A percentile compares a stretch with the other conserved stretches of the same genome.
These are phyloP conservation scores for Germaria angustata DNA, from an alignment of 2,888 invertebrate species.

Conservation along the genomic window DNA sequence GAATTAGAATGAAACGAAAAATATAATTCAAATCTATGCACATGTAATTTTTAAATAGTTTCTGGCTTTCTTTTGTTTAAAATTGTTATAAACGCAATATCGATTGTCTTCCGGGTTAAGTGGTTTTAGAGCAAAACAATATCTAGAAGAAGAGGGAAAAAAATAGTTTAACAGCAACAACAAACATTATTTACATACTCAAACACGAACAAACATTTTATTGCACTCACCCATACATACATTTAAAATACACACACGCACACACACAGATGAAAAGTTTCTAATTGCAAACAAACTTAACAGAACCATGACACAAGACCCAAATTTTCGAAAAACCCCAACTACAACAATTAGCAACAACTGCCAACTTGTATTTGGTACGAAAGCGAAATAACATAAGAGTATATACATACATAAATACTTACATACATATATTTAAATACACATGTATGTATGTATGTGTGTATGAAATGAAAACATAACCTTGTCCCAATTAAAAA, in stretches of 20 bases:
- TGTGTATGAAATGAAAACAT: slow-evolving; percentile 49
- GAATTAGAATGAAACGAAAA: slow-evolving; percentile 33
- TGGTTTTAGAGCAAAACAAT: slow-evolving; percentile 57
- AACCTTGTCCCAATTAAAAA: slow-evolving; percentile 66
- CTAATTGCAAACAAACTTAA: slow-evolving; percentile 26
- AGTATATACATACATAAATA: not conserved
- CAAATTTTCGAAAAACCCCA: slow-evolving; percentile 45
- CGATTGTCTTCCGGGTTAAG: slow-evolving; percentile 67
- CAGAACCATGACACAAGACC: slow-evolving; percentile 48
- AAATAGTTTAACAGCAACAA: not conserved
- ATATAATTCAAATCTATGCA: slow-evolving; percentile 35
- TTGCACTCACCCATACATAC: not conserved
- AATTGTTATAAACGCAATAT: slow-evolving; percentile 51
- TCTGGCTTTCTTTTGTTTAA: slow-evolving; percentile 48
- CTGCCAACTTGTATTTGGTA: slow-evolving; percentile 21
- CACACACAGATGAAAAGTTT: not conserved
- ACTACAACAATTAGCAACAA: slow-evolving; percentile 4
- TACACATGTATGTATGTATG: too few species aligned
- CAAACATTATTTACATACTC: slow-evolving; percentile 3
- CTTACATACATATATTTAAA: too few species aligned
- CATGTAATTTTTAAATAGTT: slow-evolving; percentile 23
- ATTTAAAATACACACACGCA: not conserved
- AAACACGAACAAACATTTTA: not conserved
- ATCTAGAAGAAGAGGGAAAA: not conserved
- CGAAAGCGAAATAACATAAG: not conserved